Evolutionary conservation across 2,888 invertebrate species (phyloP).

Genomic region (Sarcophaga variegata): DNA sequence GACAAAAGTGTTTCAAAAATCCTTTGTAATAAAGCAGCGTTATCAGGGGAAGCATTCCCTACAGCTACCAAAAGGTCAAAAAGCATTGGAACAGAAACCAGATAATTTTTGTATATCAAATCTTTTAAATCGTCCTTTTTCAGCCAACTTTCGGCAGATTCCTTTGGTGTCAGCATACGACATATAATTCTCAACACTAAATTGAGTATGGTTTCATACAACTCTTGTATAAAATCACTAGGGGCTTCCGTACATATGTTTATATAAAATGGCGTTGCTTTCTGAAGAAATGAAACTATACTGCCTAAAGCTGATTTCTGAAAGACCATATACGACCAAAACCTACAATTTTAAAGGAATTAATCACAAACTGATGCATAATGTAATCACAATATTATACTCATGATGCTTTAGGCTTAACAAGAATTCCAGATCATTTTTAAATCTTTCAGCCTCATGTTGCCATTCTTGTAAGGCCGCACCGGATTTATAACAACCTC

Average conservation of each 20-base stretch:
- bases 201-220: slow-evolving; percentile 85
- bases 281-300: slow-evolving; percentile 88
- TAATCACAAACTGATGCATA: no score
- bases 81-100: slow-evolving; percentile 92
- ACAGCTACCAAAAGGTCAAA: slow-evolving; percentile 90
- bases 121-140: slow-evolving; percentile 86
- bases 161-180: slow-evolving; percentile 90
- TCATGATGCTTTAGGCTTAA: slow-evolving; percentile 85
- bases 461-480: slow-evolving; percentile 87
- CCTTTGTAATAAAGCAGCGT: slow-evolving; percentile 84
- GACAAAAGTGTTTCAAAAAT: slow-evolving; percentile 86
- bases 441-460: slow-evolving; percentile 84
- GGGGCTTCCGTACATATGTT: slow-evolving; percentile 80
- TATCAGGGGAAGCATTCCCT: slow-evolving; percentile 86
- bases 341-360: slow-evolving; percentile 81
- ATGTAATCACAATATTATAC: slow-evolving; percentile 76
- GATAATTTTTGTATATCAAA: slow-evolving; percentile 89
- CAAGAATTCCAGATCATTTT: slow-evolving; percentile 87
- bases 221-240: slow-evolving; percentile 81
- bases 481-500: slow-evolving; percentile 82
- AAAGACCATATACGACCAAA: slow-evolving; percentile 88
- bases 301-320: slow-evolving; percentile 85
- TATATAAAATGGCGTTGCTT: slow-evolving; percentile 87
- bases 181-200: slow-evolving; percentile 88
- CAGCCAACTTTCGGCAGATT: slow-evolving; percentile 88